A percentile compares a stretch with the other conserved stretches of the same genome.
Evolutionary conservation across 2,113 vertebrate genomes (phyloP).

Genomic region (Alouatta palliata): DNA sequence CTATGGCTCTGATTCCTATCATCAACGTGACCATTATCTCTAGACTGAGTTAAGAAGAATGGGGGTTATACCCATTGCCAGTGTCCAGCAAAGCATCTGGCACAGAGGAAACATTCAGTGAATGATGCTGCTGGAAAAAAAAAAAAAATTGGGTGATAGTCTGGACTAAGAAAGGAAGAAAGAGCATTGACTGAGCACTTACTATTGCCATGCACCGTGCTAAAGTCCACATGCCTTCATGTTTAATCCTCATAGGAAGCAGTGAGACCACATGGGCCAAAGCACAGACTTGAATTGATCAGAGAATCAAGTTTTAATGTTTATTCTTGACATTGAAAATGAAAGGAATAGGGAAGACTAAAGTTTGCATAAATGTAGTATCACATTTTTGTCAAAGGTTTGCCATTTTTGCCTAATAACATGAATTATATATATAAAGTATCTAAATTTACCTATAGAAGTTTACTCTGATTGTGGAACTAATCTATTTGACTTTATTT

Average conservation of each 20-base stretch:
- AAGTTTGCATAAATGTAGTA: not conserved
- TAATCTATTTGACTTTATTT: not conserved
- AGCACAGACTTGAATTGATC: not conserved
- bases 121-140: not conserved
- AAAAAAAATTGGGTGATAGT: not conserved
- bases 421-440: conserved; percentile 42
- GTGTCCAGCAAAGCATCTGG: not conserved
- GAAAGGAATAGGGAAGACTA: not conserved
- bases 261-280: not conserved
- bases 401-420: not conserved
- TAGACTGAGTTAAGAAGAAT: not conserved
- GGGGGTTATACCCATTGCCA: not conserved
- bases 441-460: not conserved
- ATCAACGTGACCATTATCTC: not conserved
- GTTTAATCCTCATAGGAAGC: not conserved
- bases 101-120: not conserved
- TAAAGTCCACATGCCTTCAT: not conserved
- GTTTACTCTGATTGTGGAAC: conserved; percentile 1
- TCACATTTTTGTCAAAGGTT: conserved; percentile 2
- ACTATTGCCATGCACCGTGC: not conserved
- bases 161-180: not conserved
- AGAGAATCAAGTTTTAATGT: conserved; percentile 12
- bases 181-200: not conserved
- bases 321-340: conserved; percentile 45
- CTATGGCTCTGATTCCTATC: not conserved